Conservation (phyloP, 1,140 invertebrate species). For the Lepidostoma basale region DNA sequence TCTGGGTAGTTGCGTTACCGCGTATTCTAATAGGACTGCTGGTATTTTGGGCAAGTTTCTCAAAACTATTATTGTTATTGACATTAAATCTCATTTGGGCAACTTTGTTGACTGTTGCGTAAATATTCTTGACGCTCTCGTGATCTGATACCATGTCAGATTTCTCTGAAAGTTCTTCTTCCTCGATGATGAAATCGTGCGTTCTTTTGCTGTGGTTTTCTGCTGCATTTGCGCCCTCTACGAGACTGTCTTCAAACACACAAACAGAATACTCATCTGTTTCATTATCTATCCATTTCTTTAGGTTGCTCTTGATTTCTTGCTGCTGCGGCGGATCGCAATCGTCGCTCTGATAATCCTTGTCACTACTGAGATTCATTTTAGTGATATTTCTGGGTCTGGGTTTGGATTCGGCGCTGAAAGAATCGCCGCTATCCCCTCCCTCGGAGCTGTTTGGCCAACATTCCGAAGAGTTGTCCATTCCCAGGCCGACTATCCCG, state of each 20-base stretch:
- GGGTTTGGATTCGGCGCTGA: conserved; percentile 39
- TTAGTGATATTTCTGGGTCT: conserved; percentile 26
- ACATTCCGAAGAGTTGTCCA: conserved; percentile 68
- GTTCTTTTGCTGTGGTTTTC: conserved; percentile 44
- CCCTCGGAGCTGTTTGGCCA: conserved; percentile 62
- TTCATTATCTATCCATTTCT: conserved; percentile 41
- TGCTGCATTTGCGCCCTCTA: conserved; percentile 38
- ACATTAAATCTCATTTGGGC: conserved; percentile 56
- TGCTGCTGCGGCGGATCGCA: conserved; percentile 29
- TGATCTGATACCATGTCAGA: conserved; percentile 22
- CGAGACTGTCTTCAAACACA: conserved; percentile 52
- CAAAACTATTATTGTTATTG: conserved; percentile 58
- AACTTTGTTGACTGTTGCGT: conserved; percentile 59
- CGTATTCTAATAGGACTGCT: conserved; percentile 56
- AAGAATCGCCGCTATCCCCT: conserved; percentile 53
- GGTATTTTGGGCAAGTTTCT: conserved; percentile 41
- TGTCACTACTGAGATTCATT: conserved; percentile 36
- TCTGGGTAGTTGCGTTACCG: conserved; percentile 48
- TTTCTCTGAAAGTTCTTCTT: conserved; percentile 50
- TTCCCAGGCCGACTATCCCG: conserved; percentile 67
- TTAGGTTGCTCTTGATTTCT: conserved; percentile 38
- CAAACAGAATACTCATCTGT: conserved; percentile 39
- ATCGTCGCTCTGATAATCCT: conserved; percentile 41
- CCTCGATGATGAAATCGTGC: conserved; percentile 55
- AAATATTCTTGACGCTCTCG: conserved; percentile 56